Base-by-base conservation (phyloP, 2,797 vertebrate species). In the Aselliscus stoliczkanus region DNA sequence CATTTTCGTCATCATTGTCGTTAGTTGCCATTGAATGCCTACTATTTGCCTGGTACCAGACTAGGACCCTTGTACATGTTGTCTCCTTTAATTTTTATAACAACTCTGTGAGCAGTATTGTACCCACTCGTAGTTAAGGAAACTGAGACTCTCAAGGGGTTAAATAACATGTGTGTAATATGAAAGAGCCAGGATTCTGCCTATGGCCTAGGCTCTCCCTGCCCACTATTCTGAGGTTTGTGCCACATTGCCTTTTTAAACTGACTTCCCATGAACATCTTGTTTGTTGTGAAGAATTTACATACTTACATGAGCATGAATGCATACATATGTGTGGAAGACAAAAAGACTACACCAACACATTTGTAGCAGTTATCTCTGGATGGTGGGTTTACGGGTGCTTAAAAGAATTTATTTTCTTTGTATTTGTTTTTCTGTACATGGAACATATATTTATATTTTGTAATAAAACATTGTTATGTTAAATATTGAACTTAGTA, bases 231-330 rank as follows among this genome's bases (percentile, higher is more conserved):
- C 10, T 37, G 0, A 21, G 9, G 7, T 54, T 91, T 39, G 31
- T 75, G 31, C 47, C 37, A 11, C 34, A 1, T 27, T 44, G 15
- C 25, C 29, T 90, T 95, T 93, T 14, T 47, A 88, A 25, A 73
- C 44, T 18, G 25, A 56, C 50, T 93, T 82, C 60, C 7, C 50
- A 13, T 25, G 62, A 39, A 70, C 11, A 52, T 76, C n/a, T 75
- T 77, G 14, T 72, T 88, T 75, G n/a, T 75, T 86, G 76, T 88
- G 34, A 88, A 85, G 62, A 76, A 54, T 95, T 73, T 83, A 70
- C 13, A 8, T 73, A 39, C 12, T 14, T 20, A 27, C 0, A 2
- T 85, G 56, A 65, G n/a, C n/a, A 25, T 31, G 67, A n/a, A 72
- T 87, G n/a, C 25, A 15, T 47, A 20, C 18, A 8, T 52, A 21